These are phyloP conservation scores for Dysidea cf. avara DNA, from an alignment of 37 sponge, comb jelly and placozoan species.

Conservation along the genomic window DNA sequence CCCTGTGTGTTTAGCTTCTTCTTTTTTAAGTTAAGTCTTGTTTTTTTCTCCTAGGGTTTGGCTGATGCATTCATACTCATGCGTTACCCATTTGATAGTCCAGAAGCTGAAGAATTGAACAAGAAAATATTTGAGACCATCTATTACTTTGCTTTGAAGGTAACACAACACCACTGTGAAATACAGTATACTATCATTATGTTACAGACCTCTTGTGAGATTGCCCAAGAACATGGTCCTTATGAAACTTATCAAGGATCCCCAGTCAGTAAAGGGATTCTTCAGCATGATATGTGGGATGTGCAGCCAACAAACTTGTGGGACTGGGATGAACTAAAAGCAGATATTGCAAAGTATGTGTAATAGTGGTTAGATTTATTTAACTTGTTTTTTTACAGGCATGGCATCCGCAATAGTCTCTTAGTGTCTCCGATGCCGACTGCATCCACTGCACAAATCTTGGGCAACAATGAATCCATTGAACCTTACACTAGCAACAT, in stretches of 20 bases:
- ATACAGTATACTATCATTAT: neutral
- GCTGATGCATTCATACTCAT: constrained; percentile 98
- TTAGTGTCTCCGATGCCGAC: constrained; percentile 99
- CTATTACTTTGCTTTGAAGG: constrained; percentile 89
- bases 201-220: constrained; percentile 70
- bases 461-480: constrained; percentile 99
- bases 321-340: constrained; percentile 90
- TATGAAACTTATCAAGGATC: constrained; percentile 92
- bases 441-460: constrained; percentile 98
- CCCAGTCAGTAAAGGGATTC: constrained; percentile 84
- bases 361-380: neutral
- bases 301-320: constrained; percentile 89
- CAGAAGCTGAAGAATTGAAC: constrained; percentile 84
- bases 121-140: constrained; percentile 95
- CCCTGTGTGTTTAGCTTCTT: neutral
- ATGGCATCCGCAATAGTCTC: constrained; percentile 94
- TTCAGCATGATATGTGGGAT: constrained; percentile 98
- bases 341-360: constrained; percentile 77
- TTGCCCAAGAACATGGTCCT: constrained; percentile 82
- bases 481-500: constrained; percentile 99
- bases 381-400: constrained; percentile 40
- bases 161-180: neutral
- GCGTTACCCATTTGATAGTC: constrained; percentile 93
- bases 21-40: neutral
- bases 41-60: constrained; percentile 87